phyloP scores from a whole-genome alignment of 2,113 vertebrate genomes.

The Miniopterus natalensis region DNA sequence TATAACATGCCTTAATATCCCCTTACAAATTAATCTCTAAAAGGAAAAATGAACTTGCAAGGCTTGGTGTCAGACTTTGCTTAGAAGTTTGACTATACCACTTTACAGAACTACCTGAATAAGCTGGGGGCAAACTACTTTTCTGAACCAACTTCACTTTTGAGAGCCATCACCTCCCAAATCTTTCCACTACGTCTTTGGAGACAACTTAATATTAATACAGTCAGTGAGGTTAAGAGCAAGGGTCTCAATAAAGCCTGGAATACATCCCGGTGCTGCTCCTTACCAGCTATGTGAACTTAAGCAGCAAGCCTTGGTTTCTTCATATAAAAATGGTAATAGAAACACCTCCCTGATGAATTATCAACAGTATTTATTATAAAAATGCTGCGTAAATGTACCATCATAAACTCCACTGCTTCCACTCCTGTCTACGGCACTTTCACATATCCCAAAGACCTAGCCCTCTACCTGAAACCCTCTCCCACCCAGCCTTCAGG shows the following conservation, averaged over 20 bases:
- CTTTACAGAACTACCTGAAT: not conserved
- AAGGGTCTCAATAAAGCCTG: not conserved
- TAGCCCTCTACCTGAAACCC: not conserved
- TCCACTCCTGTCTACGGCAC: not conserved
- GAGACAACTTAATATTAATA: not conserved
- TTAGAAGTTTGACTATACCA: not conserved
- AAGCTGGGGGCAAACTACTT: not conserved
- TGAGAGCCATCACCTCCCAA: not conserved
- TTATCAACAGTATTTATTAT: not conserved
- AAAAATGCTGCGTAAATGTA: no score
- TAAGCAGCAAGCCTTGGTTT: not conserved
- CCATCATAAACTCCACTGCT: not conserved
- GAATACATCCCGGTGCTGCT: accelerated
- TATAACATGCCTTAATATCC: not conserved
- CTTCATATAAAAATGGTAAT: not conserved
- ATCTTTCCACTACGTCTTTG: not conserved
- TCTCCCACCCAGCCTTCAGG: no score
- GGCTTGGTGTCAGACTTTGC: not conserved
- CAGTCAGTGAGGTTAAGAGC: not conserved
- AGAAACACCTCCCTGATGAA: not conserved
- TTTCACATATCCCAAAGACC: no score
- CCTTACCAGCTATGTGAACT: not conserved
- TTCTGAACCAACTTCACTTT: not conserved
- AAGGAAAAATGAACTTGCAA: not conserved
- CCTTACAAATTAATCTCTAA: not conserved